Conservation (phyloP, 92 coral and sea anemone genomes). For the Pocillopora meandrina region DNA sequence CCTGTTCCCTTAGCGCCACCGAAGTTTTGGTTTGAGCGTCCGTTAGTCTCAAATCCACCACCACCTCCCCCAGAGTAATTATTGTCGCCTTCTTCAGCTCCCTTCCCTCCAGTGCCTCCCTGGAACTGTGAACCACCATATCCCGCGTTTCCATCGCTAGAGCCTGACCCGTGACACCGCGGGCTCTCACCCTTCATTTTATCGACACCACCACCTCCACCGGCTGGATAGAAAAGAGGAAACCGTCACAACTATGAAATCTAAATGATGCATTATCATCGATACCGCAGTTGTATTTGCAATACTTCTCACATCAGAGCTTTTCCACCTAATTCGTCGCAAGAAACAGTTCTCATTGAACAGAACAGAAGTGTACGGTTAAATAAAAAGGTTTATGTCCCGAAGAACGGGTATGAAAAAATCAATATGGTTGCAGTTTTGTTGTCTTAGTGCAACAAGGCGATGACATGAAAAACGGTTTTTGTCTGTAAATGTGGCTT, state of each 20-base stretch:
- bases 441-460: no score
- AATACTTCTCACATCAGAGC: no score
- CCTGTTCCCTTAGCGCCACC: slow-evolving; percentile 89
- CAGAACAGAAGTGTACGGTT: no score
- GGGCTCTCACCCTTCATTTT: slow-evolving; percentile 78
- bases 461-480: no score
- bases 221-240: slow-evolving; percentile 38
- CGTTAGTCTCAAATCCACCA: slow-evolving; percentile 80
- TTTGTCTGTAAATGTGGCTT: no score
- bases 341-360: no score
- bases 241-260: neutral
- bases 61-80: slow-evolving; percentile 96
- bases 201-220: slow-evolving; percentile 89
- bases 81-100: slow-evolving; percentile 90
- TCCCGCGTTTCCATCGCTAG: slow-evolving; percentile 75
- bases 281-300: no score
- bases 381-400: no score
- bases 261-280: neutral
- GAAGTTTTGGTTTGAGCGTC: slow-evolving; percentile 79
- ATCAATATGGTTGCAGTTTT: no score
- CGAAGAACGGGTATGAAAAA: no score
- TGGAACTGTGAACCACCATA: slow-evolving; percentile 80
- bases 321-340: no score
- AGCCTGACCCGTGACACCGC: slow-evolving; percentile 76
- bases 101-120: slow-evolving; percentile 82